A percentile compares a stretch with the other conserved stretches of the same genome.
These are phyloP conservation scores for Neria commutata DNA, from an alignment of 2,888 invertebrate species.

Conservation along the genomic window DNA sequence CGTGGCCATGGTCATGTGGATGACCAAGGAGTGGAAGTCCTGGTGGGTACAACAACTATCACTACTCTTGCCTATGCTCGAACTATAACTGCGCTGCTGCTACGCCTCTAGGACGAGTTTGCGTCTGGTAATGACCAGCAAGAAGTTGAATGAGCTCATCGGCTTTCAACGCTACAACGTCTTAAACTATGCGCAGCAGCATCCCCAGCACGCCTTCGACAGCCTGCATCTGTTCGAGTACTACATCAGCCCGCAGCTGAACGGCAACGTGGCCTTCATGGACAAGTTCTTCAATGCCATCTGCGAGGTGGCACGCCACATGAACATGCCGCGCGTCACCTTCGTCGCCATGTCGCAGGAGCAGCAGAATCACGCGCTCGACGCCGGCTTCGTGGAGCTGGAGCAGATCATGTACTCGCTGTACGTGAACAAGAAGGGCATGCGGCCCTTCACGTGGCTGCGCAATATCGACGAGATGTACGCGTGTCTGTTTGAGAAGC, in stretches of 20 bases:
- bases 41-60: constrained; percentile 18
- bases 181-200: constrained; percentile 2
- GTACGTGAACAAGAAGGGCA: constrained; percentile 15
- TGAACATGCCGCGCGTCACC: constrained; percentile 35
- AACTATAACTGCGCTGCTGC: neutral
- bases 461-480: constrained; percentile 32
- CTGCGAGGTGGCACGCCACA: constrained; percentile 32
- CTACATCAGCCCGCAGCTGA: constrained; percentile 12
- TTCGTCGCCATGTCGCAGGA: constrained; percentile 17
- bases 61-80: neutral
- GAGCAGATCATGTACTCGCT: constrained; percentile 31
- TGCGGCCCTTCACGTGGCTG: constrained; percentile 28
- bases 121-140: constrained; percentile 13
- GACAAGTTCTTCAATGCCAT: constrained; percentile 29
- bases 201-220: constrained; percentile 9
- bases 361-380: constrained; percentile 15
- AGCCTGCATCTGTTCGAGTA: constrained; percentile 32
- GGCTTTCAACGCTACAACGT: constrained; percentile 15
- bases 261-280: constrained; percentile 19
- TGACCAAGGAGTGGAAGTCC: constrained; percentile 33
- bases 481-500: constrained; percentile 27
- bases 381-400: constrained; percentile 20
- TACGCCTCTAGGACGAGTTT: constrained; percentile 17
- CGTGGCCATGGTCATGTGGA: constrained; percentile 35
- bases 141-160: constrained; percentile 23